Evolutionary conservation across 2,888 invertebrate genomes (phyloP), one percentile per base, ranked within the genome.

Genomic region (Amphimallon solstitiale): DNA sequence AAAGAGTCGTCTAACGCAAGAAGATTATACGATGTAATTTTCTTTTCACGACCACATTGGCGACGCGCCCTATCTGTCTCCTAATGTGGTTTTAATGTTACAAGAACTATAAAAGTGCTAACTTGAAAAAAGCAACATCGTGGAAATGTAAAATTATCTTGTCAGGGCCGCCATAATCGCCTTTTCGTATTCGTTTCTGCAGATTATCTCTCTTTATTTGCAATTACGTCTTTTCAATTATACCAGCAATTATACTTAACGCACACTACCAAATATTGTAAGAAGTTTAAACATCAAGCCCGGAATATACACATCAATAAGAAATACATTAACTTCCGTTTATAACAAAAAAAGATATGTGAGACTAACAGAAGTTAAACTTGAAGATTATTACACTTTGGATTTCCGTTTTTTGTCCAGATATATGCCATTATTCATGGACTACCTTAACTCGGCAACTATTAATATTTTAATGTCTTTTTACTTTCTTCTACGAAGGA

Each of bases 81-180:
- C 19, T 54, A 54, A 54, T 54, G 54, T 14, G 54, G 38, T 54
- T 54, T 54, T 54, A 54, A 54, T 54, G 54, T 54, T 54, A 54
- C 54, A 54, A 54, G 54, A 38, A 54, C 54, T 54, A 38, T 12
- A 48, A 48, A 23, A 21, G 48, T 23, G 48, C 48, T 23, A 48
- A 48, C 48, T 48, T 12, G 21, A 48, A 48, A 48, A 29, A 48
- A 48, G 48, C 48, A 21, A 48, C 48, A 19, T 23, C 48, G 12
- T 48, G 5, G 48, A 17, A 48, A 48, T 48, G 48, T 48, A 48
- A 48, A 48, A 48, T 23, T 48, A 48, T 48, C 48, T 48, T 23
- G 23, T 48, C 19, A 23, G 14, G 23, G 5, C 48, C 21, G 23
- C 19, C 48, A 48, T 48, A 48, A 48, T 12, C 5, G 48, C 48